A percentile compares a stretch with the other conserved stretches of the same genome.
Evolutionary conservation across 2,797 vertebrate species (phyloP).

Genomic region (Percopsis omiscomaycus): DNA sequence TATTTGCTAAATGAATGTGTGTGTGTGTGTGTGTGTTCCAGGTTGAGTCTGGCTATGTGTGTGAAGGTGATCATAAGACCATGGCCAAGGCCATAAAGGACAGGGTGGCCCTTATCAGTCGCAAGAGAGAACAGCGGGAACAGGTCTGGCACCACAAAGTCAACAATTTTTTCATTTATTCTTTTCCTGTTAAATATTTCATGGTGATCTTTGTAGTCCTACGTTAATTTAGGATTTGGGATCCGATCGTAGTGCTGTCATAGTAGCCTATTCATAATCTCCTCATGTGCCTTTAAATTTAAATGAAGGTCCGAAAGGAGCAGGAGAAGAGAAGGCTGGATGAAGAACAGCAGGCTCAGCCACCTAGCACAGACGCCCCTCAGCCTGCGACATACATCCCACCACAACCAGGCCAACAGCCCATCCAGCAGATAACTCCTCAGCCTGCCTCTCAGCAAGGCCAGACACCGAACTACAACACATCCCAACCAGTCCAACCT

Average conservation of each 20-base stretch:
- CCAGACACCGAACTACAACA: slow-evolving; percentile 56
- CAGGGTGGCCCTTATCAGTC: slow-evolving; percentile 92
- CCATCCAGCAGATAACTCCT: slow-evolving; percentile 72
- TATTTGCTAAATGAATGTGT: background rate
- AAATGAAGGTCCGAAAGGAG: slow-evolving; percentile 85
- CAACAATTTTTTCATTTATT: background rate
- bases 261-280: background rate
- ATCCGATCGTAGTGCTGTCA: slow-evolving; percentile 2
- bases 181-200: background rate
- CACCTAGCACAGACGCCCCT: slow-evolving; percentile 46
- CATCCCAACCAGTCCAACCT: slow-evolving; percentile 52
- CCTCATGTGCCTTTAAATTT: background rate
- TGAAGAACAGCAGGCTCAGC: slow-evolving; percentile 83
- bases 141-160: slow-evolving; percentile 60
- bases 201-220: background rate
- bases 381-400: slow-evolving; percentile 50
- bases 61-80: slow-evolving; percentile 97
- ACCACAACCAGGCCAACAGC: slow-evolving; percentile 57
- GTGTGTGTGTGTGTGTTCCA: slow-evolving; percentile 54
- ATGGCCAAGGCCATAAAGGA: slow-evolving; percentile 99
- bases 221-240: background rate
- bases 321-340: slow-evolving; percentile 90
- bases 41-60: slow-evolving; percentile 98
- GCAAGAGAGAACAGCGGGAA: slow-evolving; percentile 93
- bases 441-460: slow-evolving; percentile 62